Percentiles rank a stretch among this genome's conserved stretches.
phyloP scores from a whole-genome alignment of 1,140 invertebrate genomes.

The Drosophila carrolli region DNA sequence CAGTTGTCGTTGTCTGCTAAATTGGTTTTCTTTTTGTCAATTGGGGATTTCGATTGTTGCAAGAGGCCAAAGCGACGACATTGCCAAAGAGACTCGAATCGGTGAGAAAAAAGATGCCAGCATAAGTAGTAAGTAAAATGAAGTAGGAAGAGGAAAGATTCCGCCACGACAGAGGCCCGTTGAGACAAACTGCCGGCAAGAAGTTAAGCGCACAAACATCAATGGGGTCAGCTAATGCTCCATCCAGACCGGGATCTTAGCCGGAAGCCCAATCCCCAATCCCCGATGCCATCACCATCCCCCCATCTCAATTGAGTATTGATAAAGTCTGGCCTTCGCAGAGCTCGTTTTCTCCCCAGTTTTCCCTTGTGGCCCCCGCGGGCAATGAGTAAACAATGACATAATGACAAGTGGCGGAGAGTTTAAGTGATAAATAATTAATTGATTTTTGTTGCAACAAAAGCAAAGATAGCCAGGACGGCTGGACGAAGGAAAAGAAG shows the following conservation, averaged over 20 bases:
- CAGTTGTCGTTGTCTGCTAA: slow-evolving; percentile 82
- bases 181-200: slow-evolving; percentile 74
- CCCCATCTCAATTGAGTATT: slow-evolving; percentile 81
- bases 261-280: slow-evolving; percentile 1
- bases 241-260: slow-evolving; percentile 23
- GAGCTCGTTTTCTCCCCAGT: slow-evolving; percentile 36
- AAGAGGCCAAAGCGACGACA: slow-evolving; percentile 71
- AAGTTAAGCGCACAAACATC: slow-evolving; percentile 77
- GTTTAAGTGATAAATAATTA: slow-evolving; percentile 85
- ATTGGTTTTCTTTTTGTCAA: slow-evolving; percentile 85
- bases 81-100: slow-evolving; percentile 14
- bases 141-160: slow-evolving; percentile 55
- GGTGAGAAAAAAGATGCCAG: slow-evolving; percentile 48
- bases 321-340: slow-evolving; percentile 73
- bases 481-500: slow-evolving; percentile 50
- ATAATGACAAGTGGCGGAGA: slow-evolving; percentile 84
- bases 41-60: slow-evolving; percentile 84
- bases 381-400: slow-evolving; percentile 84
- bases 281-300: not conserved
- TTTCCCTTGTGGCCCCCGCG: slow-evolving; percentile 26
- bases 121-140: slow-evolving; percentile 79
- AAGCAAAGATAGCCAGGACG: slow-evolving; percentile 45
- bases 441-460: slow-evolving; percentile 84
- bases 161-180: slow-evolving; percentile 55
- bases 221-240: slow-evolving; percentile 78